Evolutionary conservation across 1,140 invertebrate species (phyloP), one percentile per base, ranked within the genome.

Genomic region (Heterodera carotae): DNA sequence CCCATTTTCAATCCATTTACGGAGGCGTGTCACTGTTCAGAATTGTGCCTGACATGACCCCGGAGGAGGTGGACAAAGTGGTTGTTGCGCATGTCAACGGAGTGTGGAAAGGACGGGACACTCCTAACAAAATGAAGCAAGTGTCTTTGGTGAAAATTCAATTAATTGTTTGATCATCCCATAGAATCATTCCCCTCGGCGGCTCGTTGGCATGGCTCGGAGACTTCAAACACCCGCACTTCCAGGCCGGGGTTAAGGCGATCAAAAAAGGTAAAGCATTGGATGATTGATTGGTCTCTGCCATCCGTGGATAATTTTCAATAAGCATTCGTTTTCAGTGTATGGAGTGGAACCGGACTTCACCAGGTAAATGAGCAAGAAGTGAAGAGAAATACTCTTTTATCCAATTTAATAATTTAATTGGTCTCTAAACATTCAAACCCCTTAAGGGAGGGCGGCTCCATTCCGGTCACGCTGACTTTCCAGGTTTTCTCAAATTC

Each of bases 401-500:
- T n/a, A 69, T 31, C 5, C 33, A 29, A 71, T n/a, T 68, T n/a
- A 18, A 31, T 8, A 12, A 69, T 48, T 12, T 29, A n/a, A n/a
- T n/a, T n/a, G n/a, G n/a, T n/a, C n/a, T n/a, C n/a, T n/a, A n/a
- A n/a, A n/a, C n/a, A n/a, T n/a, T n/a, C n/a, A n/a, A n/a, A n/a
- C n/a, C n/a, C n/a, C n/a, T 34, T 31, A 29, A 69, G 96, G 25
- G 96, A 98, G 89, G 96, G 96, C 60, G 95, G 96, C 6, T 95
- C 94, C 15, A 99, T 97, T 88, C 95, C 95, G 8, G 93, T 98
- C 64, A 97, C 96, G 73, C 89, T 98, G 72, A 96, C 94, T 27
- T 90, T 92, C 84, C 92, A 96, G 89, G 92, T 84, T 53, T n/a
- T 27, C 80, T 22, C 69, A 43, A 12, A n/a, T n/a, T 72, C 27